Evolutionary conservation across 2,113 vertebrate genomes (phyloP).

Genomic region (Urocynchramus pylzowi): DNA sequence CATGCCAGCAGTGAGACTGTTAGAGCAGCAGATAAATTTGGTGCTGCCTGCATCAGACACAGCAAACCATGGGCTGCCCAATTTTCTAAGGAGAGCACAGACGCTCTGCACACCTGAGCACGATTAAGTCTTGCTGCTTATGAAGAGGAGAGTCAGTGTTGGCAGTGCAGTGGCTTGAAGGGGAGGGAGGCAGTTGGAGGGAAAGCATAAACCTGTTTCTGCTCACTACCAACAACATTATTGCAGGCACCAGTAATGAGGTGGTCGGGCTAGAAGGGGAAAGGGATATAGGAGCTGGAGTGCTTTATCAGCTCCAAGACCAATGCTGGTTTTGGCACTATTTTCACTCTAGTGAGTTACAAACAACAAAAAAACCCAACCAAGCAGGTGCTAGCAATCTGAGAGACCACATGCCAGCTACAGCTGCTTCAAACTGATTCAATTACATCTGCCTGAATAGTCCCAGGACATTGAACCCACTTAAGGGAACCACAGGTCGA

Average conservation of each 20-base stretch:
- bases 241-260: constrained; percentile 57
- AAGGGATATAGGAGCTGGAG: constrained; percentile 55
- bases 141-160: constrained; percentile 18
- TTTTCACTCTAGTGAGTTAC: constrained; percentile 68
- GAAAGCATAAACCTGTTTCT: constrained; percentile 41
- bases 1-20: constrained; percentile 35
- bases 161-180: constrained; percentile 27
- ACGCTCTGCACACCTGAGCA: constrained; percentile 71
- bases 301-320: constrained; percentile 73
- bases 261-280: constrained; percentile 46
- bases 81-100: constrained; percentile 63
- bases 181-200: constrained; percentile 31
- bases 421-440: constrained; percentile 79
- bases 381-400: constrained; percentile 79
- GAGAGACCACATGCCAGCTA: constrained; percentile 77
- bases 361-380: constrained; percentile 1
- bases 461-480: constrained; percentile 69
- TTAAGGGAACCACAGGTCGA: constrained; percentile 46
- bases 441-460: constrained; percentile 76
- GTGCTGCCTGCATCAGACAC: constrained; percentile 18
- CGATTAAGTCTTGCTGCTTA: constrained; percentile 61
- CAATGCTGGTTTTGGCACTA: constrained; percentile 74
- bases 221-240: constrained; percentile 53
- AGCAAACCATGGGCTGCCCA: constrained; percentile 46
- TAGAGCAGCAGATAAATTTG: constrained; percentile 58